Evolutionary conservation across 2,888 invertebrate genomes (phyloP), one percentile per base, ranked within the genome.

Genomic region (Melinaea marsaeus): DNA sequence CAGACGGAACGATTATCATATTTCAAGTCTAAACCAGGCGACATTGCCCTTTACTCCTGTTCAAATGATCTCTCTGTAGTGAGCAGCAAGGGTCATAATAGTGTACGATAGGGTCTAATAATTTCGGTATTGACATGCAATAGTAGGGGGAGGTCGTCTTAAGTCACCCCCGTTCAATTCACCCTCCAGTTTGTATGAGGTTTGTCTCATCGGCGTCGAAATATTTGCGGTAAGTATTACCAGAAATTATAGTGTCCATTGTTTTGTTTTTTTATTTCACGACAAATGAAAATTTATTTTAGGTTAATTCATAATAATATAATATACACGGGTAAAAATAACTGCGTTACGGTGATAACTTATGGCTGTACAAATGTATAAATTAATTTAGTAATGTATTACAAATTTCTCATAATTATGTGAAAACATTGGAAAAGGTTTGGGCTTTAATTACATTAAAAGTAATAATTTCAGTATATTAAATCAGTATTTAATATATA

Each of bases 1-100:
- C 86, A 86, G 81, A 74, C 83, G 72, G 70, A 76, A 73, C 79
- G 84, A 88, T 88, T 89, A 89, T 89, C 88, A 88, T 88, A 89
- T 88, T 89, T 88, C 88, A 87, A 80, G 66, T 56, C 60, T 64
- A 48, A 65, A 66, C 70, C 69, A 69, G 32, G 47, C 51, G 46
- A 22, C 2, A 56, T 56, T 54, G 51, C 35, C 55, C 13, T 32
- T 13, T 0, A 56, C 0, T 7, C 4, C 55, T 62, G 4, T 61
- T 61, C 71, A 68, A 59, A 42, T 61, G 11, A n/a, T 60, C 67
- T 64, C 61, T 77, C 75, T 46, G 0, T 0, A 2, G 0, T 9
- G 0, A 0, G 0, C 0, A 57, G 72, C 74, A 69, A 65, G 67
- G 59, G 42, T 11, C 61, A 32, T 33, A 47, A 62, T 22, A 45